Evolutionary conservation across 2,113 vertebrate species (phyloP).

Genomic region (Camarhynchus parvulus): DNA sequence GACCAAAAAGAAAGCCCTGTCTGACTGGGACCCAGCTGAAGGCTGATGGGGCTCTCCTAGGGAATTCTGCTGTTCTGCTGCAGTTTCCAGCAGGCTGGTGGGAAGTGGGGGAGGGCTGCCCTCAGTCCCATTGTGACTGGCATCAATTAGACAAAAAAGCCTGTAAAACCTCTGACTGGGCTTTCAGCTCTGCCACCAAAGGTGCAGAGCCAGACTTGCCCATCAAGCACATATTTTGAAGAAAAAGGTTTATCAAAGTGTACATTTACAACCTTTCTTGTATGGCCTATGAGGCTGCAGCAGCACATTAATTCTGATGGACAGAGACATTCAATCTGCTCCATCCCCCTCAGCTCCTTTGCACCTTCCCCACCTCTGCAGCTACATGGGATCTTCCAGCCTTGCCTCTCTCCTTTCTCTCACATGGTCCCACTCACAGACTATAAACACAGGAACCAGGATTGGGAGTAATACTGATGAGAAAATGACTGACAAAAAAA

Average conservation of each 20-base stretch:
- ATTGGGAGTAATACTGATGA: neutral
- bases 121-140: neutral
- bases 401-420: neutral
- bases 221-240: neutral
- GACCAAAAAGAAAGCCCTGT: neutral
- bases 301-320: neutral
- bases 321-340: neutral
- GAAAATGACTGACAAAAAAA: neutral
- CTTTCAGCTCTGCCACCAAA: neutral
- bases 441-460: neutral
- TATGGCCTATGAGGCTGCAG: neutral
- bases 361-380: neutral
- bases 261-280: neutral
- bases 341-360: neutral
- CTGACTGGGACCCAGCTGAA: neutral
- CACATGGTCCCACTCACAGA: neutral
- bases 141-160: neutral
- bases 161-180: neutral
- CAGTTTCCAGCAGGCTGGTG: neutral
- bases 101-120: neutral
- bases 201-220: neutral
- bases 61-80: accelerated
- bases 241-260: neutral
- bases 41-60: neutral
- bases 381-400: neutral